A percentile compares a stretch with the other conserved stretches of the same genome.
phyloP scores from a whole-genome alignment of 2,113 vertebrate species.

The Gallinago paraguaiae region DNA sequence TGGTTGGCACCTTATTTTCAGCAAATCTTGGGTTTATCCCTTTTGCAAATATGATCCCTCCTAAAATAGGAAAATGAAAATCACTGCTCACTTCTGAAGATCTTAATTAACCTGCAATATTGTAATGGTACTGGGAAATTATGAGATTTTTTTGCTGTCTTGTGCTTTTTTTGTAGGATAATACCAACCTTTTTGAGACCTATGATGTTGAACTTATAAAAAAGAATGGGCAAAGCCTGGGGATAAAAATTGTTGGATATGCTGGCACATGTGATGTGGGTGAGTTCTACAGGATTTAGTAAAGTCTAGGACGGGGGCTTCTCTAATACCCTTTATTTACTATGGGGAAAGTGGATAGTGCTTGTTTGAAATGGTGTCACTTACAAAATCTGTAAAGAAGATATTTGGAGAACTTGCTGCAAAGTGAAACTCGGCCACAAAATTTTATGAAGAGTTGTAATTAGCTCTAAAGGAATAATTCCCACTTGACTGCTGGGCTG shows the following conservation, averaged over 20 bases:
- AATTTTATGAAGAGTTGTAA: not conserved
- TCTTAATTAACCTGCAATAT: not conserved
- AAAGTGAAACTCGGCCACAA: not conserved
- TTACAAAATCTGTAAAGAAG: not conserved
- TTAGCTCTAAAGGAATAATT: not conserved
- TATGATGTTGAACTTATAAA: slow-evolving; percentile 87
- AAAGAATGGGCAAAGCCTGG: slow-evolving; percentile 92
- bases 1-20: not conserved
- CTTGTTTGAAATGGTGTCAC: not conserved
- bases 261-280: slow-evolving; percentile 80
- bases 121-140: not conserved
- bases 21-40: not conserved
- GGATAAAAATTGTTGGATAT: slow-evolving; percentile 93
- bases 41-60: not conserved
- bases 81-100: not conserved
- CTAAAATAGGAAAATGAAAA: not conserved
- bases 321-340: not conserved
- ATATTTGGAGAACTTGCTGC: not conserved
- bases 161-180: slow-evolving; percentile 74
- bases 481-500: not conserved
- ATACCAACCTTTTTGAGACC: slow-evolving; percentile 80
- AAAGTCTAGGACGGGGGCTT: not conserved
- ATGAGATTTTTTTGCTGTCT: not conserved
- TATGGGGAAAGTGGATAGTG: not conserved
- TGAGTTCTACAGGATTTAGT: slow-evolving; percentile 54